Evolutionary conservation across 2,113 vertebrate genomes (phyloP).

Genomic region (Zapus hudsonius): DNA sequence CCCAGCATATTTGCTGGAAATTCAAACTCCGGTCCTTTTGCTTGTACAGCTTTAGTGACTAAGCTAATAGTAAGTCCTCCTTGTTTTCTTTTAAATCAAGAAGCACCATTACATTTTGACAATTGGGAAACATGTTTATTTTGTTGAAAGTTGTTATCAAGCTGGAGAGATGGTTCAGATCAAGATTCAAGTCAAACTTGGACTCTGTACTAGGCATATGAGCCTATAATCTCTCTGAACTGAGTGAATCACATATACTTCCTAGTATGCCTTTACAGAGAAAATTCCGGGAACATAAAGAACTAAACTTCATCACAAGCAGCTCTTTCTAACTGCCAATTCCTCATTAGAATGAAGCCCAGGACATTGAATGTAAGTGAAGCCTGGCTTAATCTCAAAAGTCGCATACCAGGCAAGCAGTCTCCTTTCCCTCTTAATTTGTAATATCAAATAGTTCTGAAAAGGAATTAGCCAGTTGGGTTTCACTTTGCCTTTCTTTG

Average conservation of each 20-base stretch:
- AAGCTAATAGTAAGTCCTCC: background rate
- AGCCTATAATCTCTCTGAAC: conserved; percentile 3
- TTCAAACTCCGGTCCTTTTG: too few relatives aligned
- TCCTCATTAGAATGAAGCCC: background rate
- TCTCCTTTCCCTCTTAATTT: conserved; percentile 20
- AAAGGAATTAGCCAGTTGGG: background rate
- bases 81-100: background rate
- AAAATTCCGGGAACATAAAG: conserved; percentile 20
- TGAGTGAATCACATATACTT: conserved; percentile 20
- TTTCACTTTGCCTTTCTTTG: conserved; percentile 33
- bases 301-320: background rate
- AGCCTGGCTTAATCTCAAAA: background rate
- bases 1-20: too few relatives aligned
- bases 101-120: conserved; percentile 2
- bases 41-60: too few relatives aligned
- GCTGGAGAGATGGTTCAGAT: background rate
- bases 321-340: background rate
- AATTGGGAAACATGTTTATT: background rate
- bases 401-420: background rate
- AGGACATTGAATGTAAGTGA: background rate
- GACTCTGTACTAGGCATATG: background rate
- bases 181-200: background rate
- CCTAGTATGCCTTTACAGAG: conserved; percentile 13
- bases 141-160: conserved; percentile 39
- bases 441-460: background rate